These are phyloP conservation scores for Gasterosteus aculeatus DNA, from an alignment of 2,113 vertebrate species.

Conservation along the genomic window DNA sequence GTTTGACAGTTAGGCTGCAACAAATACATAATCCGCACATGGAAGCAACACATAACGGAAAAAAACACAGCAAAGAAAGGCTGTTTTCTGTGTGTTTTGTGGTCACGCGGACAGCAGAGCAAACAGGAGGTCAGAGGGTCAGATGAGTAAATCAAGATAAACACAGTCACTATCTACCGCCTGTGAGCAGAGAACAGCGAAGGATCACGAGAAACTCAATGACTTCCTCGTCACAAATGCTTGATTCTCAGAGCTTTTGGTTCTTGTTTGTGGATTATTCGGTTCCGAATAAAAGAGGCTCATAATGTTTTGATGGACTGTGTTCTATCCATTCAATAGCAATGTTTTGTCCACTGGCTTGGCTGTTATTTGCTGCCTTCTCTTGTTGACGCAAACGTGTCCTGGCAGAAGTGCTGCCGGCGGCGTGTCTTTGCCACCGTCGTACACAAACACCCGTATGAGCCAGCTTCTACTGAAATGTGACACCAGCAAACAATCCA, in stretches of 20 bases:
- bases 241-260: neutral
- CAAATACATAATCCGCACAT: neutral
- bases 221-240: neutral
- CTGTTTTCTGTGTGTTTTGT: neutral
- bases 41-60: neutral
- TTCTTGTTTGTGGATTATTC: neutral
- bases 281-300: neutral
- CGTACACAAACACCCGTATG: neutral
- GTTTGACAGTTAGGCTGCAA: neutral
- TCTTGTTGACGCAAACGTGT: neutral
- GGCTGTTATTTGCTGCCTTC: neutral
- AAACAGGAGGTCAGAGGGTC: neutral
- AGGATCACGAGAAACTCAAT: neutral
- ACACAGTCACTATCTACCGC: neutral
- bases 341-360: neutral
- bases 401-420: neutral
- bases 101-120: neutral
- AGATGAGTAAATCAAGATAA: conserved; percentile 6
- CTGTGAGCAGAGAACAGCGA: neutral
- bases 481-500: neutral
- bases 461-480: neutral
- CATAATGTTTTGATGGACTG: neutral
- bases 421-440: neutral
- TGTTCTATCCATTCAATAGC: neutral
- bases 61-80: neutral